Evolutionary conservation across 2,888 invertebrate genomes (phyloP), one percentile per base, ranked within the genome.

Genomic region (Hypena proboscidalis): DNA sequence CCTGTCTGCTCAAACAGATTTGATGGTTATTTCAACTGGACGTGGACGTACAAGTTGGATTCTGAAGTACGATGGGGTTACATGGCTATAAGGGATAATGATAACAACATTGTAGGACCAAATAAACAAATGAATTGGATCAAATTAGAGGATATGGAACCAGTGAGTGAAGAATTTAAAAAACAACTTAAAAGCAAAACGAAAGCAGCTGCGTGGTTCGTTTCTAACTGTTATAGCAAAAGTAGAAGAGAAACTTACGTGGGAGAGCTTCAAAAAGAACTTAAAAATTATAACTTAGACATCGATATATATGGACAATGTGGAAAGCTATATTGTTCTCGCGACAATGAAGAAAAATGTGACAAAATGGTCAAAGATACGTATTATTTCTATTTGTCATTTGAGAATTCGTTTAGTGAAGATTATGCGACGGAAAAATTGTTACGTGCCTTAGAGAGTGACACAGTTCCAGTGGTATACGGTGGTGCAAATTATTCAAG

Each of bases 401-500:
- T 80, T 44, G 83, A 83, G 39, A 80, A 83, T 43, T 71, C 74
- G 4, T 69, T 74, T 23, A 53, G 67, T 36, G 65, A 76, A 42
- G 77, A 83, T 53, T 85, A 83, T 38, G 79, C 77, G 2, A 83
- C 84, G 7, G 83, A 82, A 52, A 83, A 83, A 46, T 45, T 81
- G 19, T 26, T 80, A 29, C 63, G 50, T 45, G 80, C 83, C 1
- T 66, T 79, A 40, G 63, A 80, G 19, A 66, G 84, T 75, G 87
- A 93, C 61, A 89, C 93, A 6, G 79, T 95, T 3, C 94, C 95
- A 0, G 92, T 95, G 13, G 94, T 94, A 1, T 94, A 92, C 80
- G 94, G 95, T 6, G 93, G 92, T 9, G 92, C 92, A 23, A 69
- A 83, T 43, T 82, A 83, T 52, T 52, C 74, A 4, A 70, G 79